These are phyloP conservation scores for Lethrus apterus DNA, from an alignment of 1,140 invertebrate species.

Conservation along the genomic window DNA sequence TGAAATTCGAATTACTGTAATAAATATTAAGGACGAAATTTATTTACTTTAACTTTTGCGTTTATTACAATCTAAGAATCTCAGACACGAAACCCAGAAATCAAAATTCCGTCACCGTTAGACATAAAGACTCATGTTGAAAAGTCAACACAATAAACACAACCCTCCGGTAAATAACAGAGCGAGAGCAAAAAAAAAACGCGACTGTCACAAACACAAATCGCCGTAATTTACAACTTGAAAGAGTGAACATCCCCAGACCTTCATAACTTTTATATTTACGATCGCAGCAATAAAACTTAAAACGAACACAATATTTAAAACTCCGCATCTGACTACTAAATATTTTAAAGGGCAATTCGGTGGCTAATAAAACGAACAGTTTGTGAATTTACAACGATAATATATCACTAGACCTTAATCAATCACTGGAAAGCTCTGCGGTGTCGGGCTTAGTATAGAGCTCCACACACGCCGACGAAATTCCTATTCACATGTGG, in stretches of 20 bases:
- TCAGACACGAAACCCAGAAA: no score
- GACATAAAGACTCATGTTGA: no score
- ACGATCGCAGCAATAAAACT: conserved; percentile 11
- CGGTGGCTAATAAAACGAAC: conserved; percentile 27
- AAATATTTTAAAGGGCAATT: conserved; percentile 20
- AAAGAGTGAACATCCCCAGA: not conserved
- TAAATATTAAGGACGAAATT: no score
- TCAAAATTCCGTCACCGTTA: not conserved
- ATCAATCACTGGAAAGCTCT: conserved; percentile 16
- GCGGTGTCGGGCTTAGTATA: conserved; percentile 11
- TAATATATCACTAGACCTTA: conserved; percentile 24
- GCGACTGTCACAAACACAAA: conserved; percentile 18
- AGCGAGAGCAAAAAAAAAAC: conserved; percentile 13
- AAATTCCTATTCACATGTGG: conserved; percentile 12
- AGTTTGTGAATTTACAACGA: conserved; percentile 27
- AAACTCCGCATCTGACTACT: conserved; percentile 9
- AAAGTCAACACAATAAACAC: no score
- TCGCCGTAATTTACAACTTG: conserved; percentile 18
- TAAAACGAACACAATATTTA: conserved; percentile 14
- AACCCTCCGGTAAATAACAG: no score
- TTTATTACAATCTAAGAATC: no score
- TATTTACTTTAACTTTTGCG: no score
- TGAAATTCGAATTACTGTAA: no score
- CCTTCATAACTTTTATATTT: conserved; percentile 1
- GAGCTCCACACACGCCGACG: conserved; percentile 1